Evolutionary conservation across 2,113 vertebrate species (phyloP), one percentile per base, ranked within the genome.

Genomic region (Asarcornis scutulata): DNA sequence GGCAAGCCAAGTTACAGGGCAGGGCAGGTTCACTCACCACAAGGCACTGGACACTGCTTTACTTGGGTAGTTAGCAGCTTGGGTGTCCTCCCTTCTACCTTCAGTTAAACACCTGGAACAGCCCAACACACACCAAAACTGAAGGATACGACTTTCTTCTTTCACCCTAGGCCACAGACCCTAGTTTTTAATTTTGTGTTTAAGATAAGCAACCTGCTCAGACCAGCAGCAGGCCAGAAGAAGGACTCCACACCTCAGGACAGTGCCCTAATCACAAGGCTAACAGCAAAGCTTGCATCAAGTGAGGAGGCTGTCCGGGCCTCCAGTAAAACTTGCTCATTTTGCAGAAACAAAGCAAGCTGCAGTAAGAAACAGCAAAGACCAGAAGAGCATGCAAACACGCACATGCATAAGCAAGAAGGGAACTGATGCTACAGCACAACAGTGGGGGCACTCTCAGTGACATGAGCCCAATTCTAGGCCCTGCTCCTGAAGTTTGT

Each of bases 301-400:
- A 89, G 26, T 0, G 0, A 87, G 66, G 44, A 42, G n/a, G 53
- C 1, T 2, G 17, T 7, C 29, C 38, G 48, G 26, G 6, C 52
- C 59, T 38, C 31, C 32, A 59, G 23, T 27, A 31, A 76, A 87
- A 31, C 36, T 63, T 60, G n/a, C 73, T 77, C 72, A 23, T 40
- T 71, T 85, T 26, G 22, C 44, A 91, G 31, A 91, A 95, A 58
- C 9, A 94, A 71, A 2, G 3, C 13, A 53, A 63, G 11, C 82
- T 82, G 36, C 73, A 84, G 29, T 48, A 48, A 55, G 58, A 91
- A 94, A 36, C 4, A 9, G 25, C 32, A 63, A 84, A 71, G 26
- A 87, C 20, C 46, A 48, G 46, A 77, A 83, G 20, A 69, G 6
- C 53, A n/a, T 4, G 9, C 23, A 44, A 80, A 83, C 53, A 12